A percentile compares a stretch with the other conserved stretches of the same genome.
phyloP scores from a whole-genome alignment of 2,797 vertebrate species.

The Pelodytes ibericus region DNA sequence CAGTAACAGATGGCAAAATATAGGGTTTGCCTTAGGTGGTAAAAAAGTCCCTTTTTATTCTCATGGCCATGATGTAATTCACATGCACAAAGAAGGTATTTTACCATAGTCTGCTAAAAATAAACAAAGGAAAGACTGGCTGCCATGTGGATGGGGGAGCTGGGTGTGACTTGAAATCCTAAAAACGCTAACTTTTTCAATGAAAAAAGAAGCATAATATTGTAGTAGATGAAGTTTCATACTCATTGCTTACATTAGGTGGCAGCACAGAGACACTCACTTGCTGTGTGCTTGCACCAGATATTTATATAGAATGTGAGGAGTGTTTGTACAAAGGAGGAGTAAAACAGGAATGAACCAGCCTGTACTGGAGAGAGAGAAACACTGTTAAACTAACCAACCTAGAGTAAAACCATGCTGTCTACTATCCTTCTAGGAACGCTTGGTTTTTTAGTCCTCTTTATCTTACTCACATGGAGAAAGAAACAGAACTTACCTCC shows the following conservation, averaged over 20 bases:
- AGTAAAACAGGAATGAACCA: not conserved
- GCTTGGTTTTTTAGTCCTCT: not conserved
- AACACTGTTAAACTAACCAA: not conserved
- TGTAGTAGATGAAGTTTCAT: not conserved
- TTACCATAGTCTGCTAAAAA: too few species aligned
- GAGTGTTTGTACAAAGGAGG: not conserved
- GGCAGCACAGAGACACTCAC: not conserved
- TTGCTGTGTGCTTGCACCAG: not conserved
- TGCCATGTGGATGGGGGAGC: too few species aligned
- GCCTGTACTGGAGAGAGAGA: not conserved
- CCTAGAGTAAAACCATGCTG: conserved; percentile 17
- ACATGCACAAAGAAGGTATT: too few species aligned
- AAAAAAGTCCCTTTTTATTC: too few species aligned
- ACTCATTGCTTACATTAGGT: not conserved
- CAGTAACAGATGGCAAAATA: too few species aligned
- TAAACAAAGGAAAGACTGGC: too few species aligned
- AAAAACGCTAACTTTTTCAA: too few species aligned
- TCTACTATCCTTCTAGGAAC: conserved; percentile 12
- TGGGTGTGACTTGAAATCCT: too few species aligned
- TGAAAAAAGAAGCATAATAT: not conserved
- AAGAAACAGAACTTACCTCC: conserved; percentile 25
- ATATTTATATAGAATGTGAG: not conserved
- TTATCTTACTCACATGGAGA: conserved; percentile 21
- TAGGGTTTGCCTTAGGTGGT: too few species aligned
- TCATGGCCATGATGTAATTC: too few species aligned